These are phyloP conservation scores for Bugula neritina DNA, from an alignment of 2,888 invertebrate species.

Conservation along the genomic window DNA sequence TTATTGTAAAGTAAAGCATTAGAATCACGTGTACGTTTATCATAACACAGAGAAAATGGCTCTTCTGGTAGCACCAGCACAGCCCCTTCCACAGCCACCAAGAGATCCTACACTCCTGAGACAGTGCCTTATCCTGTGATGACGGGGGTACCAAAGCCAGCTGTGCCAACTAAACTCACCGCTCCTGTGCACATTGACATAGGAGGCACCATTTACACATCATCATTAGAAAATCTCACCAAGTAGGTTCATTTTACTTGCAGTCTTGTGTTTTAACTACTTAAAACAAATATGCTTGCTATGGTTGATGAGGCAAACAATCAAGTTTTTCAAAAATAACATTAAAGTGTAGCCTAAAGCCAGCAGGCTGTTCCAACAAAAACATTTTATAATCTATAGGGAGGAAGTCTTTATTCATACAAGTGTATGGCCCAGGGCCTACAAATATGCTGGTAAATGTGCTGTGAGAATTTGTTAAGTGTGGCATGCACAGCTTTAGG, in stretches of 20 bases:
- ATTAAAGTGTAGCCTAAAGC: background rate
- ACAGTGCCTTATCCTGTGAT: conserved; percentile 52
- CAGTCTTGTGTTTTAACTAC: background rate
- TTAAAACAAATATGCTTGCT: background rate
- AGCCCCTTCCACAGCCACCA: background rate
- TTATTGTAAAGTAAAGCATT: no score
- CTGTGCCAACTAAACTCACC: conserved; percentile 82
- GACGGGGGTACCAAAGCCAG: conserved; percentile 86
- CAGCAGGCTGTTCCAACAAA: background rate
- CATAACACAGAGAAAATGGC: conserved; percentile 25
- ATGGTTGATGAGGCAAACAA: background rate
- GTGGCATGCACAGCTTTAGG: background rate
- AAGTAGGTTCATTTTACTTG: conserved; percentile 69
- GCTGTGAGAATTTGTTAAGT: conserved; percentile 14
- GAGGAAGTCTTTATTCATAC: background rate
- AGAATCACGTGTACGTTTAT: no score
- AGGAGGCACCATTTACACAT: conserved; percentile 92
- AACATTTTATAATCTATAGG: background rate
- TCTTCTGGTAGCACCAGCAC: background rate
- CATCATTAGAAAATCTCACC: conserved; percentile 87
- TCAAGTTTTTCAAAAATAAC: background rate
- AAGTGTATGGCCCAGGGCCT: background rate
- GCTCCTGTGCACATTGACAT: conserved; percentile 97
- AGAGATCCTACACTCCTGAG: conserved; percentile 17
- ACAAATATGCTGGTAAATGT: conserved; percentile 8